These are phyloP conservation scores for Homarus gammarus DNA, from an alignment of 2,888 invertebrate genomes.

Conservation along the genomic window DNA sequence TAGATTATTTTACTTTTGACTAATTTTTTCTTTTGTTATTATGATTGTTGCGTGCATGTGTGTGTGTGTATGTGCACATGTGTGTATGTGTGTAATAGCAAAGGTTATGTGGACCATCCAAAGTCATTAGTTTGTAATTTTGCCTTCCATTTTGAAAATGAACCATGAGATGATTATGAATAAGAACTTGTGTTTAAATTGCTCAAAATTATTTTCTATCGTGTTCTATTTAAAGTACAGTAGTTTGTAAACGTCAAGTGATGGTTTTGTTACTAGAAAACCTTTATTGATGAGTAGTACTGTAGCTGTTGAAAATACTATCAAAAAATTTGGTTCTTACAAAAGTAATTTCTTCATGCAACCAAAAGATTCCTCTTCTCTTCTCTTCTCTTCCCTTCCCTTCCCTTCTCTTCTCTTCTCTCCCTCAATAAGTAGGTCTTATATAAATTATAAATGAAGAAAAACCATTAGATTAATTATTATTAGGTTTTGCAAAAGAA, in stretches of 20 bases:
- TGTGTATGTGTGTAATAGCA: background rate
- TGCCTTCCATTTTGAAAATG: background rate
- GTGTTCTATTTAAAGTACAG: background rate
- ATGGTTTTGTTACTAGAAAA: background rate
- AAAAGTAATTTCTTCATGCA: background rate
- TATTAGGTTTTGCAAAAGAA: too few species aligned
- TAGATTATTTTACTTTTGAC: too few species aligned
- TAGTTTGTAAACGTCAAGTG: background rate
- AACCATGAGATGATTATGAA: background rate
- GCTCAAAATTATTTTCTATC: background rate
- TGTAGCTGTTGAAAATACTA: background rate
- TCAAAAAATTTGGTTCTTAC: background rate
- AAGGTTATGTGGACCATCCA: background rate
- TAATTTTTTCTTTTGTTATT: too few species aligned
- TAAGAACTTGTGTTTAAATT: background rate
- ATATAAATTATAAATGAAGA: too few species aligned
- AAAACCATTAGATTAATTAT: too few species aligned
- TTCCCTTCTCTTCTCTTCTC: conserved; percentile 16
- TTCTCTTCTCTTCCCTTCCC: conserved; percentile 29
- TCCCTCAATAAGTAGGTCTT: background rate
- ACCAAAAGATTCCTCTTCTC: background rate
- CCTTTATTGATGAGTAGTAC: background rate
- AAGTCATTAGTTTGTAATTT: background rate
- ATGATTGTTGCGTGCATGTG: background rate
- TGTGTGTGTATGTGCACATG: background rate